These are phyloP conservation scores for Pionites leucogaster DNA, from an alignment of 2,113 vertebrate genomes.

Conservation along the genomic window DNA sequence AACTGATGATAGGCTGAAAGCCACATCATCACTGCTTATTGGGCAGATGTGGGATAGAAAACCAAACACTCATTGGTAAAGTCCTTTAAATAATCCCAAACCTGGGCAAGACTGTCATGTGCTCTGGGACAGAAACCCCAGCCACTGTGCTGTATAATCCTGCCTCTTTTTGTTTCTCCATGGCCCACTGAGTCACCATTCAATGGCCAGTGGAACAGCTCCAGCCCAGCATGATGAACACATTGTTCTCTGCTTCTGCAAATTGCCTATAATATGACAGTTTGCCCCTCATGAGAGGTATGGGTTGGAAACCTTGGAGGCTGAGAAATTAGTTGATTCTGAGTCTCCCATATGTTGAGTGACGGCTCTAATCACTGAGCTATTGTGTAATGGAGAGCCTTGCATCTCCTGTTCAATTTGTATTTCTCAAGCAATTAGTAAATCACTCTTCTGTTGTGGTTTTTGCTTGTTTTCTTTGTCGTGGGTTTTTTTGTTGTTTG, in stretches of 20 bases:
- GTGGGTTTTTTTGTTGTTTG: neutral
- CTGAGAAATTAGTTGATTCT: conserved; percentile 28
- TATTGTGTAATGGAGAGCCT: neutral
- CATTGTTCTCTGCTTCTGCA: neutral
- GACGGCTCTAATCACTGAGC: neutral
- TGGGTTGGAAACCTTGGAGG: neutral
- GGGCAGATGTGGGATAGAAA: neutral
- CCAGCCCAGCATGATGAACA: neutral
- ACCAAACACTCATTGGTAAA: neutral
- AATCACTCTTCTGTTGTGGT: neutral
- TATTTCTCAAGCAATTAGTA: neutral
- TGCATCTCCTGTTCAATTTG: neutral
- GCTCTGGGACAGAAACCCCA: neutral
- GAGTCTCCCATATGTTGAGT: neutral
- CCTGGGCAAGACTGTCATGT: neutral
- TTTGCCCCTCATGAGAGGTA: neutral
- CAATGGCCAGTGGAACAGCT: neutral
- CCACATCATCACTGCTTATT: accelerated
- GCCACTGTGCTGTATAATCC: neutral
- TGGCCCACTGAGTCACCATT: neutral
- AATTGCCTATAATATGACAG: neutral
- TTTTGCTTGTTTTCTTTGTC: neutral
- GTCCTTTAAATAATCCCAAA: neutral
- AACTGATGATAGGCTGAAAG: neutral
- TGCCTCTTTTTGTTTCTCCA: neutral